A percentile compares a stretch with the other conserved stretches of the same genome.
Conservation (phyloP, 2,113 vertebrate genomes). For the Otus sunia region DNA sequence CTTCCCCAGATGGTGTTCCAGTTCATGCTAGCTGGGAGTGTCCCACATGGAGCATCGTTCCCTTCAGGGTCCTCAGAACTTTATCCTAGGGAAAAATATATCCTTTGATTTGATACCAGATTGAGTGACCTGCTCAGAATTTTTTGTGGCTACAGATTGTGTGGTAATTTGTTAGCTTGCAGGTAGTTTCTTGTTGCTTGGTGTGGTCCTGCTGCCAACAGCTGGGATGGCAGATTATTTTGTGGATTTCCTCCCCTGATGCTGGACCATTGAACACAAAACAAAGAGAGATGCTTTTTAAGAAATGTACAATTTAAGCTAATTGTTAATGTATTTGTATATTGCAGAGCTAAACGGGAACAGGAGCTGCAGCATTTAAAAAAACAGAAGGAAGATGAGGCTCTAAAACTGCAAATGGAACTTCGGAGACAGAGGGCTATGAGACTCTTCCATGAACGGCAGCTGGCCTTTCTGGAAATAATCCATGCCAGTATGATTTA, state of each 20-base stretch:
- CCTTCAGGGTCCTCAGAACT: not conserved
- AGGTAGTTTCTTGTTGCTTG: not conserved
- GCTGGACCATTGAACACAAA: not conserved
- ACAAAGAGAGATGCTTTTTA: not conserved
- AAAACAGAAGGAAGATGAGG: slow-evolving; percentile 81
- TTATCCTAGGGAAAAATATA: not conserved
- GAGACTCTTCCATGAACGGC: slow-evolving; percentile 85
- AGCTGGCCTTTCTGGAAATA: slow-evolving; percentile 84
- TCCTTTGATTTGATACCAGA: not conserved
- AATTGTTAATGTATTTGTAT: slow-evolving; percentile 1
- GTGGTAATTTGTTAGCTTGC: not conserved
- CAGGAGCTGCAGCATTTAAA: slow-evolving; percentile 72
- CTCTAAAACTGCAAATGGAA: slow-evolving; percentile 76
- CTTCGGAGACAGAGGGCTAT: slow-evolving; percentile 86
- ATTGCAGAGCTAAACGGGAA: slow-evolving; percentile 78
- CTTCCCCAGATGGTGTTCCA: not conserved
- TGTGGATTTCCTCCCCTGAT: not conserved
- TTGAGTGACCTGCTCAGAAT: not conserved
- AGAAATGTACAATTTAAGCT: not conserved
- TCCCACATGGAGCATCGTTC: not conserved
- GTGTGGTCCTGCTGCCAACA: not conserved
- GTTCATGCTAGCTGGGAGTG: not conserved
- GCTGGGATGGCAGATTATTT: not conserved
- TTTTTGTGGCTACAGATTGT: fast-evolving
- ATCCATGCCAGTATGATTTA: slow-evolving; percentile 83